These are phyloP conservation scores for Anisognathus igniventris DNA, from an alignment of 2,797 vertebrate species.

Conservation along the genomic window DNA sequence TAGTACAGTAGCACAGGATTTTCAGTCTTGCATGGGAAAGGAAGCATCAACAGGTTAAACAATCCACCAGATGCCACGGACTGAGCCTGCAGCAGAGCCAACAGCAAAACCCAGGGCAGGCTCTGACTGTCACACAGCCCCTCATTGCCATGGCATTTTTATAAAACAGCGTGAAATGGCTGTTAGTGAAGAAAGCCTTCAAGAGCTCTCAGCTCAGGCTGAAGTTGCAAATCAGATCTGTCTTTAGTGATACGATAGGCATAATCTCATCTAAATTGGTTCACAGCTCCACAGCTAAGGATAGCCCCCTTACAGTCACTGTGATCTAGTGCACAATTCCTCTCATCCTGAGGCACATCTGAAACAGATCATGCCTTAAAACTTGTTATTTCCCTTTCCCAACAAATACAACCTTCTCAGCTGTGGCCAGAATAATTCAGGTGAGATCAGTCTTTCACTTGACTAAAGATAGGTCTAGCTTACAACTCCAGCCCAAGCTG, in stretches of 20 bases:
- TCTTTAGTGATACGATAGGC: neutral
- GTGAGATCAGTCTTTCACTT: neutral
- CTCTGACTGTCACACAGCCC: neutral
- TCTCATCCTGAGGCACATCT: neutral
- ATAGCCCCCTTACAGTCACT: neutral
- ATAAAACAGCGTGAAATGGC: neutral
- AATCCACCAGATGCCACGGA: neutral
- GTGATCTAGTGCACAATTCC: neutral
- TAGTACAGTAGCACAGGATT: neutral
- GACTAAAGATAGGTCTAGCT: neutral
- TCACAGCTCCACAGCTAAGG: neutral
- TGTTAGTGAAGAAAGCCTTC: neutral
- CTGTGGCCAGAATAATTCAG: neutral
- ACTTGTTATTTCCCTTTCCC: fast-evolving
- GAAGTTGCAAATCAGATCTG: neutral
- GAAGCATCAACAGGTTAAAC: neutral
- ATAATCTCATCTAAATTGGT: neutral
- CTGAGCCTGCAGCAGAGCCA: neutral
- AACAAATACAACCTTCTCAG: neutral
- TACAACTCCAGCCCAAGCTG: neutral
- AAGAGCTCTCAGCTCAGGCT: neutral
- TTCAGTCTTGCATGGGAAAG: neutral
- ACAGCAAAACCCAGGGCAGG: neutral
- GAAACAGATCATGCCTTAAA: neutral
- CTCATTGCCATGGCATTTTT: neutral